Evolutionary conservation across 2,797 vertebrate species (phyloP).

Genomic region (Ficedula albicollis): DNA sequence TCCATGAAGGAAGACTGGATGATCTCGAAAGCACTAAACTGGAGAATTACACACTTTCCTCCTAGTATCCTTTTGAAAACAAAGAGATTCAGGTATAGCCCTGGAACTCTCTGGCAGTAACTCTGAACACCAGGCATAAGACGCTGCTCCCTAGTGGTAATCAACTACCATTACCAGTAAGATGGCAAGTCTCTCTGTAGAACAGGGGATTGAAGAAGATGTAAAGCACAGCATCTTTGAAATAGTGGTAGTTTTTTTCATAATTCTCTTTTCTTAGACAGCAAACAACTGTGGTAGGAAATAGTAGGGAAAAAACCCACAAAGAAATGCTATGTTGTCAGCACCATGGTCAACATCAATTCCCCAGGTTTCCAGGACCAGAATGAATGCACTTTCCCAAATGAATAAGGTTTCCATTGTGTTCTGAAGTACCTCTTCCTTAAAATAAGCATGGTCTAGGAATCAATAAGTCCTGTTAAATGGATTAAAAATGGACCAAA

Average conservation of each 20-base stretch:
- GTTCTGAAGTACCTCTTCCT: slow-evolving; percentile 1
- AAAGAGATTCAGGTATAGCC: background rate
- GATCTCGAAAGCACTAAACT: background rate
- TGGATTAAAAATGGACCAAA: slow-evolving; percentile 54
- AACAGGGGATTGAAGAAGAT: background rate
- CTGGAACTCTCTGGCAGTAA: background rate
- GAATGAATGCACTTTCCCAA: background rate
- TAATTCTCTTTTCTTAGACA: background rate
- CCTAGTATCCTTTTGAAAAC: background rate
- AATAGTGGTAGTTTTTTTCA: background rate
- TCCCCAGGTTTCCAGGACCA: background rate
- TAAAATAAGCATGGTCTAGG: background rate
- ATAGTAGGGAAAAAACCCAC: background rate
- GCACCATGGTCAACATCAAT: background rate
- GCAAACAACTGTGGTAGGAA: background rate
- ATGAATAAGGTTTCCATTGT: slow-evolving; percentile 41
- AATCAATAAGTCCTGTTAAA: slow-evolving; percentile 53
- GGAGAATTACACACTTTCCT: background rate
- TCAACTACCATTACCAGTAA: background rate
- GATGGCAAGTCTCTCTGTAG: background rate
- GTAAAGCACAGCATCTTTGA: background rate
- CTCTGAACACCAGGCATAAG: background rate
- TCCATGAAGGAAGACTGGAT: background rate
- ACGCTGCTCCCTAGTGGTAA: slow-evolving; percentile 2
- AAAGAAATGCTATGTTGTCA: background rate